Conservation (phyloP, 2,113 vertebrate species). For the Polypterus senegalus region DNA sequence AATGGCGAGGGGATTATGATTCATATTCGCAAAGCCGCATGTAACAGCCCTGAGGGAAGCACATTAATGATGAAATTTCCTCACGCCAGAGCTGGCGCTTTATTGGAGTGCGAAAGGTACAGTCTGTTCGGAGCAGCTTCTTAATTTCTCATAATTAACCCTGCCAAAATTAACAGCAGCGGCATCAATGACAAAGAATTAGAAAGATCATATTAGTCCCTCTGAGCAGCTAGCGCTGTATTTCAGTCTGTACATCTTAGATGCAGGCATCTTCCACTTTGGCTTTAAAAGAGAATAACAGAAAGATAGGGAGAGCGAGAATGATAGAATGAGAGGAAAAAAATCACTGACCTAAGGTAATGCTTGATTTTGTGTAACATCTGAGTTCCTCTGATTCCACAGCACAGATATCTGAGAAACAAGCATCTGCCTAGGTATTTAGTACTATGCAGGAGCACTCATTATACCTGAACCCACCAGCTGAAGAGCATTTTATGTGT, state of each 20-base stretch:
- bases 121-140: conserved; percentile 48
- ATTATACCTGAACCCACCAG: background rate
- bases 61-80: conserved; percentile 53
- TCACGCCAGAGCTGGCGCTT: conserved; percentile 37
- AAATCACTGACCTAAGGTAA: too few relatives aligned
- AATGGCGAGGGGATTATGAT: conserved; percentile 33
- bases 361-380: too few relatives aligned
- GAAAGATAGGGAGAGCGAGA: too few relatives aligned
- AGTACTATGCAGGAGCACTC: too few relatives aligned
- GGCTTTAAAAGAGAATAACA: background rate
- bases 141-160: conserved; percentile 55
- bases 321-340: too few relatives aligned
- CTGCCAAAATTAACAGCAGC: conserved; percentile 43
- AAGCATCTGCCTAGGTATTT: too few relatives aligned
- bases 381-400: too few relatives aligned
- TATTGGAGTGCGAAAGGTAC: conserved; percentile 44
- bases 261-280: background rate
- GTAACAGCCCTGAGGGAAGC: conserved; percentile 36
- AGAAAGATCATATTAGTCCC: conserved; percentile 32
- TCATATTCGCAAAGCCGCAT: conserved; percentile 35
- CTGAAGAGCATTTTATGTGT: background rate
- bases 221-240: conserved; percentile 21
- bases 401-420: too few relatives aligned
- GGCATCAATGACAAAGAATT: conserved; percentile 32
- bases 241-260: conserved; percentile 11